phyloP scores from a whole-genome alignment of 2,888 invertebrate species.

The Cheilosia scutellata region DNA sequence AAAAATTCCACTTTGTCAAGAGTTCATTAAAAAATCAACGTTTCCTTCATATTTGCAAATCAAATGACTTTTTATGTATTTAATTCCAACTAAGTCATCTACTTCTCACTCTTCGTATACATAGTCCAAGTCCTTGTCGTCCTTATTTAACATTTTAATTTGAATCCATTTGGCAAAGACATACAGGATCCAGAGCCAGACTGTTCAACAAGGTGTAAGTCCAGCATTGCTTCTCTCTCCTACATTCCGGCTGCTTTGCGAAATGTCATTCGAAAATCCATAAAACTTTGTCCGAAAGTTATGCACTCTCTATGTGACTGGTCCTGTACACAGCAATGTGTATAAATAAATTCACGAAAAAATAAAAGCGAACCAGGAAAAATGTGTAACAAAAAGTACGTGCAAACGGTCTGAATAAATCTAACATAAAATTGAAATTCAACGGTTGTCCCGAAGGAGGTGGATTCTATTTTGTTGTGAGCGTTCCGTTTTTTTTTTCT shows the following conservation, averaged over 20 bases:
- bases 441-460: constrained; percentile 29
- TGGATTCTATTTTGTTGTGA: neutral
- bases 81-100: constrained; percentile 28
- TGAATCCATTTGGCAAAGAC: constrained; percentile 57
- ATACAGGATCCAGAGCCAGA: neutral
- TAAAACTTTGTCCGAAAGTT: constrained; percentile 38
- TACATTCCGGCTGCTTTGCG: constrained; percentile 9
- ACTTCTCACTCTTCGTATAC: neutral
- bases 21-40: constrained; percentile 64
- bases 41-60: constrained; percentile 62
- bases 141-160: constrained; percentile 58
- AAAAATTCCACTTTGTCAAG: constrained; percentile 49
- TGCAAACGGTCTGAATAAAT: constrained; percentile 75
- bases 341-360: neutral
- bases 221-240: constrained; percentile 17
- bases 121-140: neutral
- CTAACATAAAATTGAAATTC: constrained; percentile 73
- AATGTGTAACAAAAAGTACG: constrained; percentile 46
- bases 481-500: constrained; percentile 12
- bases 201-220: constrained; percentile 46
- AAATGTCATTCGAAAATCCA: constrained; percentile 50
- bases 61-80: constrained; percentile 61
- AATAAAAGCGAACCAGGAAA: constrained; percentile 12
- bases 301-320: constrained; percentile 3
- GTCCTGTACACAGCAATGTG: constrained; percentile 3